phyloP scores from a whole-genome alignment of 2,888 invertebrate genomes.

The Nymphalis c-album region DNA sequence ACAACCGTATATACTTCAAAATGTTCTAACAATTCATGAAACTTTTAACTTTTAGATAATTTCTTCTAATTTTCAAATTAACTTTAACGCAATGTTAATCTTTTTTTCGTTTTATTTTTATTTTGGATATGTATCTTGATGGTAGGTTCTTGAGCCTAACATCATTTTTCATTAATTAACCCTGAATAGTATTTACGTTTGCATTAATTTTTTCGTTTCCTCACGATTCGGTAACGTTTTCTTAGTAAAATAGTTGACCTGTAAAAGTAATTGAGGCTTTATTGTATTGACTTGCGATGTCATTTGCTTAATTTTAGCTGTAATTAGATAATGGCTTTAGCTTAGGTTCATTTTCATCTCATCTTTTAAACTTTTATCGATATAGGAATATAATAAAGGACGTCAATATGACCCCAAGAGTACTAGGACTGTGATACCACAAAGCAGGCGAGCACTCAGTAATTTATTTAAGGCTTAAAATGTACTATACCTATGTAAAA shows the following conservation, averaged over 20 bases:
- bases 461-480: conserved; percentile 56
- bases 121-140: background rate
- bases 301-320: conserved; percentile 29
- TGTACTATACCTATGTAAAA: conserved; percentile 66
- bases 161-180: background rate
- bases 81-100: background rate
- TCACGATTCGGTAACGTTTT: conserved; percentile 30
- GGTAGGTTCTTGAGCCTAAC: background rate
- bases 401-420: conserved; percentile 27
- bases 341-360: conserved; percentile 24
- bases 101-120: background rate
- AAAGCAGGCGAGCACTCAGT: conserved; percentile 58
- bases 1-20: conserved; percentile 26
- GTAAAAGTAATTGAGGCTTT: conserved; percentile 27
- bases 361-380: conserved; percentile 19
- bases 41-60: background rate
- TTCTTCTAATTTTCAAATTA: background rate
- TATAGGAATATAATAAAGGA: conserved; percentile 23
- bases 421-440: conserved; percentile 72
- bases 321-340: conserved; percentile 28
- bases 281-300: conserved; percentile 28
- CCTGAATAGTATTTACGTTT: background rate
- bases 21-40: background rate
- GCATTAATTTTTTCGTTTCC: conserved; percentile 1
- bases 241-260: conserved; percentile 25